Evolutionary conservation across 2,888 invertebrate genomes (phyloP).

Genomic region (Malacosoma neustria): DNA sequence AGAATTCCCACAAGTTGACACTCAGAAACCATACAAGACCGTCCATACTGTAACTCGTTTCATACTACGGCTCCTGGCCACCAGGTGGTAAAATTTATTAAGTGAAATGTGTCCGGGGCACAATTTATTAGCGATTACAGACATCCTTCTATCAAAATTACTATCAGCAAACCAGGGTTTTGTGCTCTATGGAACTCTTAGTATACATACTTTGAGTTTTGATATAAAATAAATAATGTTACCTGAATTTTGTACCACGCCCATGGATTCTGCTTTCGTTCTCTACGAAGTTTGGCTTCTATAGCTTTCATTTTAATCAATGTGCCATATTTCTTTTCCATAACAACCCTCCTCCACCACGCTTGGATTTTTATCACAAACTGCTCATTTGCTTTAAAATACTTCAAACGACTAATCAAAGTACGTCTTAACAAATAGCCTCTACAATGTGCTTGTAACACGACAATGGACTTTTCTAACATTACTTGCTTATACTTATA

Average conservation of each 20-base stretch:
- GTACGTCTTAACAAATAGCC: constrained; percentile 75
- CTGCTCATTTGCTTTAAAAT: constrained; percentile 50
- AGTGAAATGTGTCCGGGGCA: too few species aligned
- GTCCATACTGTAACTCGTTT: too few species aligned
- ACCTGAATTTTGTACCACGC: constrained; percentile 72
- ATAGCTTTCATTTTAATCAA: constrained; percentile 57
- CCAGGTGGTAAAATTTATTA: too few species aligned
- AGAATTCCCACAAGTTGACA: too few species aligned
- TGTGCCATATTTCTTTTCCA: constrained; percentile 56
- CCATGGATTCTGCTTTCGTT: constrained; percentile 52
- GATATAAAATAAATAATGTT: too few species aligned
- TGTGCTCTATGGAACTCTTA: too few species aligned
- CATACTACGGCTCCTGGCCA: too few species aligned
- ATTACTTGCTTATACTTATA: constrained; percentile 52
- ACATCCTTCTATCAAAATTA: too few species aligned
- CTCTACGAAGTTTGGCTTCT: constrained; percentile 45
- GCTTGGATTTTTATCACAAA: constrained; percentile 72
- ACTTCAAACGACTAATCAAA: constrained; percentile 45
- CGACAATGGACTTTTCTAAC: constrained; percentile 58
- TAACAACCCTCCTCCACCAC: constrained; percentile 75
- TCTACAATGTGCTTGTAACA: constrained; percentile 75
- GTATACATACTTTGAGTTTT: too few species aligned
- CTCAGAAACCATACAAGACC: too few species aligned
- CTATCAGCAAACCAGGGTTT: too few species aligned
- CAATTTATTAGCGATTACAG: too few species aligned